A percentile compares a stretch with the other conserved stretches of the same genome.
These are phyloP conservation scores for Megastigmus dorsalis DNA, from an alignment of 2,888 invertebrate species.

Conservation along the genomic window DNA sequence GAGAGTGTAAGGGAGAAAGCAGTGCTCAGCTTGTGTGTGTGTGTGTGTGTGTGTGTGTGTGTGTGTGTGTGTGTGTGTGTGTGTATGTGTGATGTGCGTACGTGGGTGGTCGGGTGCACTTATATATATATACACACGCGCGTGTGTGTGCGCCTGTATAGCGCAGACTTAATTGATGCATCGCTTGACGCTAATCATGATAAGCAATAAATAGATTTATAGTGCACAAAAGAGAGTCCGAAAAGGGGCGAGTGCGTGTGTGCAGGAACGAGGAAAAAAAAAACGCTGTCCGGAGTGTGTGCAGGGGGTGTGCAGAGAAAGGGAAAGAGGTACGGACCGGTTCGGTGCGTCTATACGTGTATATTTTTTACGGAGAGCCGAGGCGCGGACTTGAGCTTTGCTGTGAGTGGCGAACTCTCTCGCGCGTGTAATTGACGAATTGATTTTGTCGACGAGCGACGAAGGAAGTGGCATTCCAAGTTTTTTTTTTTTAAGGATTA, in stretches of 20 bases:
- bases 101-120: background rate
- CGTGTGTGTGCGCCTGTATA: conserved; percentile 4
- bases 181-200: conserved; percentile 66
- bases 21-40: background rate
- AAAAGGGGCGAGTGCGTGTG: background rate
- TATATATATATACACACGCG: background rate
- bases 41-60: no score
- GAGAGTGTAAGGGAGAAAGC: background rate
- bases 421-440: conserved; percentile 45
- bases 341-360: no score
- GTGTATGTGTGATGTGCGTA: background rate
- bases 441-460: conserved; percentile 45
- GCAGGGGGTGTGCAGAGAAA: background rate
- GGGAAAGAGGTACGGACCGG: no score
- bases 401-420: no score
- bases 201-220: conserved; percentile 68
- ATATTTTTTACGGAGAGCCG: no score
- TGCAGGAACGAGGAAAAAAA: background rate
- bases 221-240: conserved; percentile 53
- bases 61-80: no score
- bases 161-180: conserved; percentile 66
- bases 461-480: conserved; percentile 3
- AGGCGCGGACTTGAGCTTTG: no score
- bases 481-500: conserved; percentile 33
- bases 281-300: background rate